Conservation (phyloP, 2,888 invertebrate genomes). For the Tupiocoris notatus region DNA sequence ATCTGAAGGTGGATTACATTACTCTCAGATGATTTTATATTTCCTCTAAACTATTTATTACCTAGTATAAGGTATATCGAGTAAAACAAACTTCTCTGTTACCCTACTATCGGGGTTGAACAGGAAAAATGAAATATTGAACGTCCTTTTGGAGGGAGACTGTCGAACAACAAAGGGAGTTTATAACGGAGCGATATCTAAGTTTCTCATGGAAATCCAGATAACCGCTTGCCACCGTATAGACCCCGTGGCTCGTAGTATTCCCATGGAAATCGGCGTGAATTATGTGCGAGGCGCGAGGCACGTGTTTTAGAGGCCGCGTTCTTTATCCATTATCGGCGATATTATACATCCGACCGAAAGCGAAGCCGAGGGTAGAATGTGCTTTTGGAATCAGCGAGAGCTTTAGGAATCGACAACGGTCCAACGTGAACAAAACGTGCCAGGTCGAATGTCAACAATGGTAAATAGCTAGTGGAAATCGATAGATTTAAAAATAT, state of each 20-base stretch:
- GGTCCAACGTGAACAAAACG: too few relatives aligned
- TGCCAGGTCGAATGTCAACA: too few relatives aligned
- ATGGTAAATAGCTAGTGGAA: too few relatives aligned
- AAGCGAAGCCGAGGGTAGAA: not conserved
- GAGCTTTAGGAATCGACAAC: too few relatives aligned
- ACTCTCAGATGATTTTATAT: too few relatives aligned
- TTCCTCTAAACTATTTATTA: too few relatives aligned
- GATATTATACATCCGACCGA: not conserved
- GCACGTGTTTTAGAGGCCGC: not conserved
- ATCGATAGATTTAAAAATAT: too few relatives aligned
- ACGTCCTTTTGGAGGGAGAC: not conserved
- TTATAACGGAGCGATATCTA: not conserved
- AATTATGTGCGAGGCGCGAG: not conserved
- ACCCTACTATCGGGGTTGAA: not conserved
- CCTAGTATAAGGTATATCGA: too few relatives aligned
- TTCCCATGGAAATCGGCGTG: not conserved
- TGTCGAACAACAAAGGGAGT: not conserved
- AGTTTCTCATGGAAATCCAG: not conserved
- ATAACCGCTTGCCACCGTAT: not conserved
- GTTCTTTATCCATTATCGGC: not conserved
- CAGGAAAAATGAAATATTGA: not conserved
- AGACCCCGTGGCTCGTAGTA: not conserved
- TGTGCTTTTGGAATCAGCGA: not conserved
- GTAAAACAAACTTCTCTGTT: too few relatives aligned
- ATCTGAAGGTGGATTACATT: too few relatives aligned